Conservation (phyloP, 2,113 vertebrate species). For the Hoplias malabaricus region DNA sequence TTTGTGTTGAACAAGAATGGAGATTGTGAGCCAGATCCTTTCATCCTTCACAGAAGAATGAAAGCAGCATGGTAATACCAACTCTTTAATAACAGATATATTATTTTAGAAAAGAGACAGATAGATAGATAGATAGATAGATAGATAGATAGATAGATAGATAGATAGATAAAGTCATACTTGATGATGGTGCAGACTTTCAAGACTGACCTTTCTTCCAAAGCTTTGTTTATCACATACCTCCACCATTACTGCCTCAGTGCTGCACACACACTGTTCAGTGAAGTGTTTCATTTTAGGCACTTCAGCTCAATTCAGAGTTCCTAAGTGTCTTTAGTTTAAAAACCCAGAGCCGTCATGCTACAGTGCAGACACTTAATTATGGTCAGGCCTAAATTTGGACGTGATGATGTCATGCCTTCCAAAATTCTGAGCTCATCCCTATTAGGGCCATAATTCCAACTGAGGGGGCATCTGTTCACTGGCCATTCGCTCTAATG, state of each 20-base stretch:
- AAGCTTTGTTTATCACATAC: not conserved
- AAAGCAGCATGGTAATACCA: too few relatives aligned
- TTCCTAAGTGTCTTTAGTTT: not conserved
- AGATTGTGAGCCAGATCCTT: too few relatives aligned
- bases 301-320: not conserved
- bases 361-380: not conserved
- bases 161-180: too few relatives aligned
- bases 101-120: too few relatives aligned
- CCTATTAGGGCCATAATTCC: constrained; percentile 36
- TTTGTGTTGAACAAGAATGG: too few relatives aligned
- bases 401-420: constrained; percentile 45
- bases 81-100: too few relatives aligned
- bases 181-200: too few relatives aligned
- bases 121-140: too few relatives aligned
- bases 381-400: constrained; percentile 36
- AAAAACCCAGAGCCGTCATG: not conserved
- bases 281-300: not conserved
- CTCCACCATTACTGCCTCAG: not conserved
- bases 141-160: too few relatives aligned
- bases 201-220: not conserved
- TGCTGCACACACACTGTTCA: not conserved
- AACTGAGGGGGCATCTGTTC: constrained; percentile 48
- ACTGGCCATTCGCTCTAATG: not conserved
- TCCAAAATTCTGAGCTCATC: constrained; percentile 44
- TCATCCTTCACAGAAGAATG: too few relatives aligned